These are phyloP conservation scores for Gopherus evgoodei DNA, from an alignment of 2,113 vertebrate species.

Conservation along the genomic window DNA sequence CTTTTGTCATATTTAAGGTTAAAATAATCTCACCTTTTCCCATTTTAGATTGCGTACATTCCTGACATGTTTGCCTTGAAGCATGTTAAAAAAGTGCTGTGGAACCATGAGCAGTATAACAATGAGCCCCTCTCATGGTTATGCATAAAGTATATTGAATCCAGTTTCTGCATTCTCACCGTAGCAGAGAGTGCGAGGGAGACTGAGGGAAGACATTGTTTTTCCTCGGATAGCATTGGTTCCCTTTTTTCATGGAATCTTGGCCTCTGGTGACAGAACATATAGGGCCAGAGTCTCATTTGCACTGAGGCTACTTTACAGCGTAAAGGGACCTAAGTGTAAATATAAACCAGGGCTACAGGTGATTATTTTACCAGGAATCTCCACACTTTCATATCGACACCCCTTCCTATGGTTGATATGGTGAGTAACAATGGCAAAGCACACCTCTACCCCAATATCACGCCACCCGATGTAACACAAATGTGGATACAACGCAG, in stretches of 20 bases:
- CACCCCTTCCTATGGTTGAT: background rate
- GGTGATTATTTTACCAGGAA: background rate
- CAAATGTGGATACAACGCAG: too few species aligned
- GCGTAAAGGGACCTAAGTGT: background rate
- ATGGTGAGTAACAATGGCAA: background rate
- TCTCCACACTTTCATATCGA: background rate
- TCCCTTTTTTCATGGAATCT: too few species aligned
- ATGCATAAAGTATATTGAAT: constrained; percentile 15
- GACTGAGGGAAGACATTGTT: background rate
- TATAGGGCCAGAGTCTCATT: background rate
- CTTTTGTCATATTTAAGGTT: background rate
- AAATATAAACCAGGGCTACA: background rate
- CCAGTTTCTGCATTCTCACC: constrained; percentile 19
- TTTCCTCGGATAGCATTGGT: too few species aligned
- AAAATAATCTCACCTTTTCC: background rate
- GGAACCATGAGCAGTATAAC: background rate
- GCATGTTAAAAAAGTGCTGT: background rate
- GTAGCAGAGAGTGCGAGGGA: constrained; percentile 4
- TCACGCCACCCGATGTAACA: too few species aligned
- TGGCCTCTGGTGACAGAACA: background rate
- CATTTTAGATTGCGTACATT: background rate
- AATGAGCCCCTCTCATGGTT: background rate
- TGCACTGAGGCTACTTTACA: background rate
- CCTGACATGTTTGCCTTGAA: accelerated
- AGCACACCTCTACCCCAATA: background rate